A percentile compares a stretch with the other conserved stretches of the same genome.
Conservation (phyloP, 2,888 invertebrate species). For the Andricus curvator region DNA sequence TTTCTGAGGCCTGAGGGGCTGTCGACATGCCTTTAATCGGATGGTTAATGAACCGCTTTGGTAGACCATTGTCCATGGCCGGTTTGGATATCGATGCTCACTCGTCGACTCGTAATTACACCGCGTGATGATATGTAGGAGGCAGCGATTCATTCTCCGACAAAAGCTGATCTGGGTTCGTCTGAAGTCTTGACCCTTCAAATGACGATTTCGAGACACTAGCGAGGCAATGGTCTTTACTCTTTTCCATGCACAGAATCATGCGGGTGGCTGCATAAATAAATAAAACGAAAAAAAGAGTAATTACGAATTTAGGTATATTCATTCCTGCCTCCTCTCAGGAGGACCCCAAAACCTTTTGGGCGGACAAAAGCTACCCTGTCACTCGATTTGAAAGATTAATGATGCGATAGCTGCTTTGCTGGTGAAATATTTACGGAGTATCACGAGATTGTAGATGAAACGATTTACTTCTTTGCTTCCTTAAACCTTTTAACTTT, state of each 20-base stretch:
- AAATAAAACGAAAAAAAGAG: conserved; percentile 6
- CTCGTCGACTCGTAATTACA: conserved; percentile 5
- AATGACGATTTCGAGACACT: conserved; percentile 16
- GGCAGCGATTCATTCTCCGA: conserved; percentile 26
- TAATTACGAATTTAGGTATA: conserved; percentile 16
- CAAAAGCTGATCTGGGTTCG: conserved; percentile 4
- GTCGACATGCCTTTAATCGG: conserved; percentile 63
- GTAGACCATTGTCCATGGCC: conserved; percentile 40
- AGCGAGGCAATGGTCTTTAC: neutral
- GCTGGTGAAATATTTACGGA: neutral
- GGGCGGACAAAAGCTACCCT: neutral
- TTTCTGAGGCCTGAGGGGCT: conserved; percentile 30
- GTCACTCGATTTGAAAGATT: conserved; percentile 1
- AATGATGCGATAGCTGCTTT: neutral
- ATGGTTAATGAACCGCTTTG: conserved; percentile 65
- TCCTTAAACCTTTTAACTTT: neutral
- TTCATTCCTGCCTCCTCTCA: neutral
- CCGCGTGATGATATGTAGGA: conserved; percentile 18
- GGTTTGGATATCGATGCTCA: conserved; percentile 38
- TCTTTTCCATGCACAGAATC: neutral
- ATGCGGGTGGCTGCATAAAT: neutral
- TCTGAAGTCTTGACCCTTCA: neutral
- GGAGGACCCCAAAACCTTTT: neutral
- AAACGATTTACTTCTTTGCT: neutral
- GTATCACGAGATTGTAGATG: neutral